phyloP scores from a whole-genome alignment of 2,888 invertebrate species.

The Pseudoips prasinana region DNA sequence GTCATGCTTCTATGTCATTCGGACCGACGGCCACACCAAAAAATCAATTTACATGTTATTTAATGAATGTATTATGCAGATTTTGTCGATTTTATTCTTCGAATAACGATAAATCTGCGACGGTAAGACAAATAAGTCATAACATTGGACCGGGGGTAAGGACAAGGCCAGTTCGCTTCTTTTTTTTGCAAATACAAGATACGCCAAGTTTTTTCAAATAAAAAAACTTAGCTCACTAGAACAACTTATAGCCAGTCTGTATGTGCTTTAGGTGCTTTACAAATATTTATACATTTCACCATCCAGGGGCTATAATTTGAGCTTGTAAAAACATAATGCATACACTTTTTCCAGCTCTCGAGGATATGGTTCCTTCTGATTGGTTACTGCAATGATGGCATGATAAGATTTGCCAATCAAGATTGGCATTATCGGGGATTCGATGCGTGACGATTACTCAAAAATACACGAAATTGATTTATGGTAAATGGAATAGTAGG shows the following conservation, averaged over 20 bases:
- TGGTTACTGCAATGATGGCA: too few species aligned
- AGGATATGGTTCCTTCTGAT: too few species aligned
- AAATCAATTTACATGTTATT: constrained; percentile 70
- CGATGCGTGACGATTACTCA: too few species aligned
- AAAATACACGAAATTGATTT: too few species aligned
- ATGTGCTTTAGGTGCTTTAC: too few species aligned
- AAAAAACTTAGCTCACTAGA: constrained; percentile 35
- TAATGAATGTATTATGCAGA: constrained; percentile 71
- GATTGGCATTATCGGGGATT: too few species aligned
- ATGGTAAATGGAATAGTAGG: too few species aligned
- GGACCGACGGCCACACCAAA: constrained; percentile 45
- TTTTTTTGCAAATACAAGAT: constrained; percentile 52
- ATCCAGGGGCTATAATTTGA: too few species aligned
- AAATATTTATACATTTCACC: too few species aligned
- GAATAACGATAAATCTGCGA: constrained; percentile 67
- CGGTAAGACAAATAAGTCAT: constrained; percentile 77
- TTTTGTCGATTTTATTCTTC: constrained; percentile 61
- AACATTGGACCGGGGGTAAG: constrained; percentile 69
- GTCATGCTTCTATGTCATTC: constrained; percentile 50
- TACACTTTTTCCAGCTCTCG: too few species aligned
- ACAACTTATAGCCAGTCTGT: constrained; percentile 18
- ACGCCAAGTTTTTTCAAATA: constrained; percentile 37
- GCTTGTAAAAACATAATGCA: too few species aligned
- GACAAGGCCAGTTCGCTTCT: constrained; percentile 52
- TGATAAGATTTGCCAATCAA: too few species aligned